Percentiles rank a stretch among this genome's conserved stretches.
Evolutionary conservation across 2,888 invertebrate species (phyloP).

Genomic region (Xestia ashworthii): DNA sequence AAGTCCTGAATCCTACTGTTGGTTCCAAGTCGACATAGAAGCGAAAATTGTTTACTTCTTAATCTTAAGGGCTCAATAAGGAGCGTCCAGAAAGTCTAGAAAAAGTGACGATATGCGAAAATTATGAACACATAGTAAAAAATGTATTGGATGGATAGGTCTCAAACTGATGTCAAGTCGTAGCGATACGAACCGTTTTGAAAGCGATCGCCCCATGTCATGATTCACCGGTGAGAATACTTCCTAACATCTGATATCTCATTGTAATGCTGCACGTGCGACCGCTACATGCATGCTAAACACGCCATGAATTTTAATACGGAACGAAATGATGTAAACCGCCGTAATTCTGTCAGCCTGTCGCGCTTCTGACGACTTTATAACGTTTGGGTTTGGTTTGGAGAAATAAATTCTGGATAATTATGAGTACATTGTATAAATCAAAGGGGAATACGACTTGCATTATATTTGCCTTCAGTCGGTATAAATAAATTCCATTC

Average conservation of each 20-base stretch:
- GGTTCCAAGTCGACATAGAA: background rate
- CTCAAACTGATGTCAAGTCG: background rate
- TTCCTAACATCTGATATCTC: constrained; percentile 62
- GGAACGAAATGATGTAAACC: constrained; percentile 60
- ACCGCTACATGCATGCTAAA: constrained; percentile 63
- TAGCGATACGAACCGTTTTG: background rate
- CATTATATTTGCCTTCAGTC: background rate
- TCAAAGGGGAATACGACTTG: background rate
- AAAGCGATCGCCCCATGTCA: background rate
- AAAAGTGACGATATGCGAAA: background rate
- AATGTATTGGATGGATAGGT: background rate
- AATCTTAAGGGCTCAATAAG: background rate
- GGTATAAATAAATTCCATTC: background rate
- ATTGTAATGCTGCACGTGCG: constrained; percentile 77
- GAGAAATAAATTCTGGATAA: background rate
- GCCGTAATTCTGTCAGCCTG: constrained; percentile 47
- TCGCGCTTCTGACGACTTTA: constrained; percentile 35
- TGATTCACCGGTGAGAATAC: constrained; percentile 21
- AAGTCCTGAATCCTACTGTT: background rate
- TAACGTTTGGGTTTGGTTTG: constrained; percentile 10
- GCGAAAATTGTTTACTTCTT: background rate
- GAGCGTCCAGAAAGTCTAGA: background rate
- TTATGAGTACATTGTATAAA: background rate
- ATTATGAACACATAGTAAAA: background rate
- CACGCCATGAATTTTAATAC: constrained; percentile 67